A percentile compares a stretch with the other conserved stretches of the same genome.
phyloP scores from a whole-genome alignment of 2,797 vertebrate genomes.

The Sebastes steindachneri region DNA sequence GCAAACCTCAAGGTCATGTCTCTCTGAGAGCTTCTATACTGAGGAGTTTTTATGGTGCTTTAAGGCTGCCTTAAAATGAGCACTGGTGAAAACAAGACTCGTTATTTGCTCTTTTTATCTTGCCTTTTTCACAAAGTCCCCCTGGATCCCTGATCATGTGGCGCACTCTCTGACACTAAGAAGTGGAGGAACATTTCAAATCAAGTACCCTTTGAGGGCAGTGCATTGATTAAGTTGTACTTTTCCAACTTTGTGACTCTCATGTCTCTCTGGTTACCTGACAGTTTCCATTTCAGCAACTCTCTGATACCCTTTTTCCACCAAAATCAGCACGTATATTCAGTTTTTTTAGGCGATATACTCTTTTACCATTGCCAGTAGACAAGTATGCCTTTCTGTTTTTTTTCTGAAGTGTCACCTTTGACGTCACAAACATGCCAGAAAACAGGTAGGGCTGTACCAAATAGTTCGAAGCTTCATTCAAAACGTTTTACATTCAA shows the following conservation, averaged over 20 bases:
- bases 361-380: no score
- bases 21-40: slow-evolving; percentile 20
- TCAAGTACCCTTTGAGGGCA: not conserved
- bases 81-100: not conserved
- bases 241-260: not conserved
- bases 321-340: not conserved
- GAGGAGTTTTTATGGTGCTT: slow-evolving; percentile 21
- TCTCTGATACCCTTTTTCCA: not conserved
- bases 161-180: not conserved
- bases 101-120: slow-evolving; percentile 37
- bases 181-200: slow-evolving; percentile 11
- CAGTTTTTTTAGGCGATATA: not conserved
- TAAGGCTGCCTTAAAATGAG: slow-evolving; percentile 34
- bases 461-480: not conserved
- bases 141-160: slow-evolving; percentile 18
- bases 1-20: slow-evolving; percentile 57
- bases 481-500: not conserved
- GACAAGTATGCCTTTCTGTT: not conserved
- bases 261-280: not conserved
- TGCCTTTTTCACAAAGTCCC: slow-evolving; percentile 11
- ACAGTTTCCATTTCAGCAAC: not conserved
- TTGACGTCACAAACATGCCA: not conserved
- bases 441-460: not conserved
- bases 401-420: not conserved
- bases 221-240: not conserved